Base-by-base conservation (phyloP, 2,888 invertebrate genomes). In the Gastrophysa polygoni region DNA sequence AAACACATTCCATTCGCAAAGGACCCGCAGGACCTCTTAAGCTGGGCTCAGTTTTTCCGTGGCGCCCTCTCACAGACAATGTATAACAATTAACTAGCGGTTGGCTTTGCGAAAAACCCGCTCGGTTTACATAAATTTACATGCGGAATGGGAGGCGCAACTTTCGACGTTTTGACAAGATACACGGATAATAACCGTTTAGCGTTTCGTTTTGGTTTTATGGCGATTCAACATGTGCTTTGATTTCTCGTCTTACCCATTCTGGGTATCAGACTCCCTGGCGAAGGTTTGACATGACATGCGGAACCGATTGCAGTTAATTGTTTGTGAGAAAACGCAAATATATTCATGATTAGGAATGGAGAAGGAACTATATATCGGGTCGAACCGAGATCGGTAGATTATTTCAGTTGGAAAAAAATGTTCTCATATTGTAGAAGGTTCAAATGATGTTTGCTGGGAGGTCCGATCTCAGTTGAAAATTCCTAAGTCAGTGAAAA, bases 101-200 rank as follows among this genome's bases (percentile, higher is more conserved):
- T 71, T 74, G 71, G 71, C 73, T 73, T 75, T 73, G 76, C 78
- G 78, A 78, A 38, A 78, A 78, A 77, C 74, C 73, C 74, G 67
- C 68, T 67, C 74, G 72, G 77, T 80, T 80, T 79, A 78, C 80
- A 80, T 80, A 80, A 77, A 80, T 80, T 80, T 80, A 75, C 80
- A 80, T 80, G 73, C 64, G 67, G 77, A 78, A 75, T 76, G 74
- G 75, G 73, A 66, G 68, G 68, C 71, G 73, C 67, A 67, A 67
- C 70, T 73, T 72, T 73, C 73, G 74, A 72, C 75, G 76, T 76
- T 78, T 79, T 76, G 77, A 77, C 77, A 74, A 76, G 75, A 68
- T 75, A 75, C 76, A 76, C 74, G 74, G 74, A 76, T 76, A 76
- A 74, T 73, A 71, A 64, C 68, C 73, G 68, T 74, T 77, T 75